Evolutionary conservation across 2,113 vertebrate species (phyloP), one percentile per base, ranked within the genome.

Genomic region (Lutjanus erythropterus): DNA sequence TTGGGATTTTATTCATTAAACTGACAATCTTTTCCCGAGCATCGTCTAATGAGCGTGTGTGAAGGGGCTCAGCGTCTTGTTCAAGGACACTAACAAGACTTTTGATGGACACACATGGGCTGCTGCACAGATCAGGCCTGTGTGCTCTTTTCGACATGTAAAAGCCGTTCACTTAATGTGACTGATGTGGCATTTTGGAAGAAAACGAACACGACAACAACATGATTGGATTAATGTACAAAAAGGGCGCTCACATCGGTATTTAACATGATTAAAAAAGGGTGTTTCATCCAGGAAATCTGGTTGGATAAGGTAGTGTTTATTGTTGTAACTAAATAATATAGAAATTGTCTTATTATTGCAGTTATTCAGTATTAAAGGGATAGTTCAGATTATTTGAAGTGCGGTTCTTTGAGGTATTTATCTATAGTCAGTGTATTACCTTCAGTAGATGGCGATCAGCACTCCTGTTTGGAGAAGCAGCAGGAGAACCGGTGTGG

Each of bases 1-100:
- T 80, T 80, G 41, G 60, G 78, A 79, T 86, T 85, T 71, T 68
- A 80, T 80, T 80, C 82, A 83, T 87, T 89, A 80, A 80, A 71
- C 35, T 78, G 81, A 84, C 67, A 81, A 59, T 42, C 52, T 81
- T 53, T 70, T 75, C 31, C 78, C 39, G 62, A 76, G 50, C 75
- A 15, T 76, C 71, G 8, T 69, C 56, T 89, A 86, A 87, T 74
- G 67, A 81, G 81, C 37, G 15, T 5, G 49, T 61, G 62, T 46
- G 58, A 73, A 23, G 77, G 39, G 73, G 62, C 78, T 81, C 53
- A 52, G 71, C 21, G 81, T 73, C 80, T 71, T 33, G 12, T 82
- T 81, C 80, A 76, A 78, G 77, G 85, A 78, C 72, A 56, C 84
- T 86, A 86, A 90, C 84, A 80, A 84, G 84, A 58, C 15, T 6